Evolutionary conservation across 2,113 vertebrate genomes (phyloP).

Genomic region (Urocynchramus pylzowi): DNA sequence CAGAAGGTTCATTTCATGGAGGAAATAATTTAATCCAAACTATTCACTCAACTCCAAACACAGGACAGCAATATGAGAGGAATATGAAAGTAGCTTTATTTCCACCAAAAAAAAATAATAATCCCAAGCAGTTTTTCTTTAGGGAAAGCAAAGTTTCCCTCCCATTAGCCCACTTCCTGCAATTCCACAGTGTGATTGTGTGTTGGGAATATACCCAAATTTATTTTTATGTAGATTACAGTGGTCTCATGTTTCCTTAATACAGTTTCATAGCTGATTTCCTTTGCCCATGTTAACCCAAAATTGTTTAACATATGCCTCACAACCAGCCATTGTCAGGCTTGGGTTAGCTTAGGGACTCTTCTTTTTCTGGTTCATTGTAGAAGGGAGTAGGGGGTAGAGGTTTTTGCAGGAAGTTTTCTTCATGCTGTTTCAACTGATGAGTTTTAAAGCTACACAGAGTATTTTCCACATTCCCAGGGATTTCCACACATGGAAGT

Average conservation of each 20-base stretch:
- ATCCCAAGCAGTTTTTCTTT: neutral
- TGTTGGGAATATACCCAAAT: constrained; percentile 54
- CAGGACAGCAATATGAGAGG: neutral
- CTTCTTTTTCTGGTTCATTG: neutral
- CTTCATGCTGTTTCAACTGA: neutral
- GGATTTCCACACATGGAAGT: neutral
- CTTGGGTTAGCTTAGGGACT: neutral
- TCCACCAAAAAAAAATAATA: neutral
- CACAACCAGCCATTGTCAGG: constrained; percentile 17
- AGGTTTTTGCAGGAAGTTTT: neutral
- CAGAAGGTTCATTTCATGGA: neutral
- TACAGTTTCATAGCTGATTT: constrained; percentile 46
- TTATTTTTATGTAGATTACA: constrained; percentile 66
- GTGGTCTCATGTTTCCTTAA: constrained; percentile 52
- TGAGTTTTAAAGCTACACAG: neutral
- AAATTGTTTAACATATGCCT: constrained; percentile 45
- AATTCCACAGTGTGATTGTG: neutral
- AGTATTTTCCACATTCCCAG: neutral
- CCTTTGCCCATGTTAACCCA: constrained; percentile 24
- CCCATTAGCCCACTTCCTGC: constrained; percentile 51
- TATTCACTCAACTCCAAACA: constrained; percentile 13
- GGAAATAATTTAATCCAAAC: constrained; percentile 55
- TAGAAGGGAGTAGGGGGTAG: neutral
- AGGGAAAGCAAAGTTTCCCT: constrained; percentile 17
- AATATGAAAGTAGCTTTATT: constrained; percentile 22